Conservation (phyloP, 92 coral and sea anemone genomes). For the Umimayanthus chanpuru region DNA sequence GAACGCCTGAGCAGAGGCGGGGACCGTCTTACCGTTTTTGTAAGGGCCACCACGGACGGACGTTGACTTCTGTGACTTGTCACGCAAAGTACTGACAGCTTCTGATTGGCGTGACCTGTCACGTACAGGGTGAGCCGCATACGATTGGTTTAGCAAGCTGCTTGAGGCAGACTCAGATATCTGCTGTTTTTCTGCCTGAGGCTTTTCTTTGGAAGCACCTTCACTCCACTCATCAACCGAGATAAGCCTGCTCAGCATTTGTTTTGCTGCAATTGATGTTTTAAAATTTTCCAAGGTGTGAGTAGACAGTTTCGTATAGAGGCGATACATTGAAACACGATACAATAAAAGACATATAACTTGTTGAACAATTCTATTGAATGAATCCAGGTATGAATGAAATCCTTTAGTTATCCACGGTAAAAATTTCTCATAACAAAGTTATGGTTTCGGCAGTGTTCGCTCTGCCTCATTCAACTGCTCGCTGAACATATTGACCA, state of each 20-base stretch:
- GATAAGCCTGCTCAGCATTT: constrained; percentile 10
- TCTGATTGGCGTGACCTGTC: background rate
- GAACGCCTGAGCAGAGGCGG: background rate
- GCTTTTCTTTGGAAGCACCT: background rate
- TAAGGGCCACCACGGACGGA: background rate
- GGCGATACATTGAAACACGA: background rate
- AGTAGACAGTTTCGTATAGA: background rate
- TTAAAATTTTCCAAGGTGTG: background rate
- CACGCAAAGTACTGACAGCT: background rate
- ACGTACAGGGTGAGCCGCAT: background rate
- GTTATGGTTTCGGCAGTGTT: too few relatives aligned
- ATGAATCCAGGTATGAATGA: too few relatives aligned
- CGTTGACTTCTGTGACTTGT: background rate
- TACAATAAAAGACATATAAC: background rate
- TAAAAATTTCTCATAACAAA: too few relatives aligned
- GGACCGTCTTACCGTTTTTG: background rate
- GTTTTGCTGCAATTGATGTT: constrained; percentile 5
- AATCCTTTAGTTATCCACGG: too few relatives aligned
- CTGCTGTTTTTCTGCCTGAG: background rate
- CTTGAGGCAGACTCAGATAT: background rate
- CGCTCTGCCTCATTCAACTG: too few relatives aligned
- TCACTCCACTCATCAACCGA: background rate
- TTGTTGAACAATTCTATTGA: too few relatives aligned
- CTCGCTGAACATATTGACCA: too few relatives aligned
- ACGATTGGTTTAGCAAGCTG: background rate